Evolutionary conservation across 2,113 vertebrate genomes (phyloP).

Genomic region (Phodopus roborovskii): DNA sequence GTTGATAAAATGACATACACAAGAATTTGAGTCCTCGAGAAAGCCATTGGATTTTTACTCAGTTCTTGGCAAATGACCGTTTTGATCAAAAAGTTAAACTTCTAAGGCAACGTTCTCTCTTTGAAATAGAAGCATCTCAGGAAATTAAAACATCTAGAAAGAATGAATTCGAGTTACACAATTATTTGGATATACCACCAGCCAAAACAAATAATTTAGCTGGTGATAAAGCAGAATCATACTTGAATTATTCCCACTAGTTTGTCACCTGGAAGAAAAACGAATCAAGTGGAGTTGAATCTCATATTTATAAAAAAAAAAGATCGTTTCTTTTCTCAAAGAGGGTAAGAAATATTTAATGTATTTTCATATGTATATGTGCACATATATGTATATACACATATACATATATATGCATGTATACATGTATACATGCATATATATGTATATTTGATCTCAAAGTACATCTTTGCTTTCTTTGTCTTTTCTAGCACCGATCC

Average conservation of each 20-base stretch:
- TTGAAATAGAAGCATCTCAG: constrained; percentile 38
- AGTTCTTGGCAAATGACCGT: constrained; percentile 17
- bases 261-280: constrained; percentile 22
- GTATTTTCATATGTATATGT: background rate
- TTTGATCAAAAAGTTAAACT: constrained; percentile 28
- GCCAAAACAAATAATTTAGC: constrained; percentile 19
- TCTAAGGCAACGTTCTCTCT: background rate
- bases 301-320: background rate
- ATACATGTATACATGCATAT: too few relatives aligned
- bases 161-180: constrained; percentile 26
- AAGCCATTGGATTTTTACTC: constrained; percentile 29
- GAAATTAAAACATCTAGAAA: constrained; percentile 38
- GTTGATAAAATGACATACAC: constrained; percentile 12
- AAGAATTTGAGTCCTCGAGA: background rate
- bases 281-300: background rate
- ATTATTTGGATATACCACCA: background rate
- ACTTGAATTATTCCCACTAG: constrained; percentile 17
- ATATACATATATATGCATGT: too few relatives aligned
- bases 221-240: background rate
- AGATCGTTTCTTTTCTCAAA: constrained; percentile 24
- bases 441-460: background rate
- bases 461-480: background rate
- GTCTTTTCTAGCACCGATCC: constrained; percentile 40
- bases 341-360: constrained; percentile 1
- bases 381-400: too few relatives aligned